Conservation (phyloP, 2,888 invertebrate genomes). For the Scaptodrosophila latifasciaeformis region DNA sequence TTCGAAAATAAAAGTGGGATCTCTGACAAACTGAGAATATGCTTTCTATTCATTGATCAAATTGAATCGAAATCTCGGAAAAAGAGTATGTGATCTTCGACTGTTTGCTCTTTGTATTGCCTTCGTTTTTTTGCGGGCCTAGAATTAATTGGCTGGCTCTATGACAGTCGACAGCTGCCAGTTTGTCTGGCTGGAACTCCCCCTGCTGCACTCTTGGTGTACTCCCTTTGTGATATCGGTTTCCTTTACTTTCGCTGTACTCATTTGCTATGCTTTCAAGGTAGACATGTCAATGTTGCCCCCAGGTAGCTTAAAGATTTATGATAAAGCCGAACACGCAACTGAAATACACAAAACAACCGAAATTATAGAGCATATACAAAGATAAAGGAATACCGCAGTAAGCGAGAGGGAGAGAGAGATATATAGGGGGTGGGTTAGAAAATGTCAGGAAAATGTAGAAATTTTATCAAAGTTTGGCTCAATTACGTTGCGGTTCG, state of each 20-base stretch:
- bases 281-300: not conserved
- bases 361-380: slow-evolving; percentile 19
- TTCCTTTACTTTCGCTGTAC: slow-evolving; percentile 3
- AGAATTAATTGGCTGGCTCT: slow-evolving; percentile 57
- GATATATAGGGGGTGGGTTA: not conserved
- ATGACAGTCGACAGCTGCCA: slow-evolving; percentile 55
- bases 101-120: slow-evolving; percentile 12
- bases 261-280: not conserved
- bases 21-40: no score
- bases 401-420: not conserved
- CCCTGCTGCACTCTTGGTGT: not conserved
- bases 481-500: slow-evolving; percentile 52
- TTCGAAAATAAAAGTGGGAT: no score
- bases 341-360: slow-evolving; percentile 6
- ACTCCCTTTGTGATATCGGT: not conserved
- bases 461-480: slow-evolving; percentile 51
- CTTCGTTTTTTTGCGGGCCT: slow-evolving; percentile 30
- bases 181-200: slow-evolving; percentile 30
- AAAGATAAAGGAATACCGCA: no score
- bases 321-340: slow-evolving; percentile 47
- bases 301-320: slow-evolving; percentile 56
- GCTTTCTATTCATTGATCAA: no score
- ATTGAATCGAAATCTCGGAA: no score
- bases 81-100: no score
- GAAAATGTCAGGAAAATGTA: not conserved